These are phyloP conservation scores for Drosophila suboccidentalis DNA, from an alignment of 2,888 invertebrate species.

Conservation along the genomic window DNA sequence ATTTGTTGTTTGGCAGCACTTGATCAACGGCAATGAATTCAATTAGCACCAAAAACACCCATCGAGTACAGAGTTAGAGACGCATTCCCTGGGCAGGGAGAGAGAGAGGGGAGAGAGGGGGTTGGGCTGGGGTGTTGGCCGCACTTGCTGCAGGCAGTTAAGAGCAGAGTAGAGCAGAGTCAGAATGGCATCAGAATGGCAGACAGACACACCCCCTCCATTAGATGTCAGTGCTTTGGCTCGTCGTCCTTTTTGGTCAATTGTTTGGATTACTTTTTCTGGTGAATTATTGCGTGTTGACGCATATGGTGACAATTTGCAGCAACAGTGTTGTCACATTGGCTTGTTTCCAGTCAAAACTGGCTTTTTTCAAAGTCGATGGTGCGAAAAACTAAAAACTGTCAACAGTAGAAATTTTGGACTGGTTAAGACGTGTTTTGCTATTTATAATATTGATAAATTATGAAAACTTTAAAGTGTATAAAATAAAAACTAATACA, in stretches of 20 bases:
- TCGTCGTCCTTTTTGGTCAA: slow-evolving; percentile 78
- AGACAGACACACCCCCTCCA: slow-evolving; percentile 77
- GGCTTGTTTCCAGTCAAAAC: no score
- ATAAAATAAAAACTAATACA: no score
- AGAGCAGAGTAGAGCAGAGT: slow-evolving; percentile 7
- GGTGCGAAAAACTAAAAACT: no score
- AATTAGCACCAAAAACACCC: slow-evolving; percentile 80
- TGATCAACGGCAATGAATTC: slow-evolving; percentile 83
- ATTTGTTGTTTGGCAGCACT: slow-evolving; percentile 81
- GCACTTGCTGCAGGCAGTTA: slow-evolving; percentile 66
- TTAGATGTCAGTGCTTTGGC: slow-evolving; percentile 60
- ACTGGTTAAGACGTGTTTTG: no score
- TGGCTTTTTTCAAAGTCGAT: no score
- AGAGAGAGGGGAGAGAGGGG: background rate
- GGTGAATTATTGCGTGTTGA: slow-evolving; percentile 86
- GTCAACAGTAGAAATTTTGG: no score
- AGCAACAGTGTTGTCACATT: no score
- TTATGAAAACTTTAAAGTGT: no score
- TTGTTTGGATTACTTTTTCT: slow-evolving; percentile 85
- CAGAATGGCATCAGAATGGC: slow-evolving; percentile 25
- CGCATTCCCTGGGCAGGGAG: background rate
- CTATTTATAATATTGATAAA: no score
- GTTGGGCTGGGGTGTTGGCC: slow-evolving; percentile 22
- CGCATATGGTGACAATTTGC: slow-evolving; percentile 86
- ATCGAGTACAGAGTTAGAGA: slow-evolving; percentile 40